Conservation (phyloP, 2,797 vertebrate genomes). For the Eospalax fontanierii region DNA sequence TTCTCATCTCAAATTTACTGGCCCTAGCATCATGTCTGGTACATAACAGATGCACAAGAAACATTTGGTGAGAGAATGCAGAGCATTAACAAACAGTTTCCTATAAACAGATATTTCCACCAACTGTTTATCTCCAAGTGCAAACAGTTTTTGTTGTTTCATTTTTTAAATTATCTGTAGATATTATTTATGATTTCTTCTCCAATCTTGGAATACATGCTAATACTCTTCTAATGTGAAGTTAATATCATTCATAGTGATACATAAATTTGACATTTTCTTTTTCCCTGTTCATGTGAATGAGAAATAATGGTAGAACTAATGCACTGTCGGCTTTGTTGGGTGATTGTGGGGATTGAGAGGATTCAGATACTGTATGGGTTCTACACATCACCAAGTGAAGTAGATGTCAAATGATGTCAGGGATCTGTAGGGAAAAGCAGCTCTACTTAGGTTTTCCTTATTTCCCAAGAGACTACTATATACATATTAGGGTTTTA, state of each 20-base stretch:
- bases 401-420: neutral
- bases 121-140: neutral
- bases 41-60: neutral
- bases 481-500: neutral
- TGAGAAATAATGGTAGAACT: slow-evolving; percentile 17
- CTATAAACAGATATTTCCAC: neutral
- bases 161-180: neutral
- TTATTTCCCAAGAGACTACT: slow-evolving; percentile 35
- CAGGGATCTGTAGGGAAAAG: neutral
- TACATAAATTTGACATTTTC: slow-evolving; percentile 59
- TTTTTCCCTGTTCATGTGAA: slow-evolving; percentile 56
- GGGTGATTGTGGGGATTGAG: neutral
- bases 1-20: neutral
- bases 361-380: neutral
- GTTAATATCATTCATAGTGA: slow-evolving; percentile 64
- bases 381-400: neutral
- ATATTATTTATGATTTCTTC: slow-evolving; percentile 41
- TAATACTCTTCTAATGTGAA: slow-evolving; percentile 29
- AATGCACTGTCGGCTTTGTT: neutral
- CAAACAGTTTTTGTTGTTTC: neutral
- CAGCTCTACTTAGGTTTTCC: neutral
- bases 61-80: neutral
- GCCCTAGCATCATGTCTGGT: neutral
- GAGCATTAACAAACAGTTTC: neutral
- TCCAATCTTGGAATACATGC: neutral